Evolutionary conservation across 2,797 vertebrate species (phyloP), one percentile per base, ranked within the genome.

Genomic region (Huso huso): DNA sequence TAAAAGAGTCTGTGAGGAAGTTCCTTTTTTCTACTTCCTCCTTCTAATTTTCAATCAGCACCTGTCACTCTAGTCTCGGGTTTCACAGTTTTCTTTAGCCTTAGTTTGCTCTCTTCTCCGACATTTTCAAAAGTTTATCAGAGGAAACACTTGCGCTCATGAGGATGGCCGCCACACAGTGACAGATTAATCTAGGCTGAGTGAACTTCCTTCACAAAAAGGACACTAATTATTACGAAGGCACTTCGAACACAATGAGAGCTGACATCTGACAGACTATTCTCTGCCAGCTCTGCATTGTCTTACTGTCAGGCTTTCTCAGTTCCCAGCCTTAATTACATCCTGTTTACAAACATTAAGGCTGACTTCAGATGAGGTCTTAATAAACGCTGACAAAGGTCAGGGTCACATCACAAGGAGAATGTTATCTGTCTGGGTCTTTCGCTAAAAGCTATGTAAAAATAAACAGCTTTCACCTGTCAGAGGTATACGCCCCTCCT

Each of bases 271-370:
- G 87, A 89, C 92, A 90, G 88, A 85, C 88, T 79, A 75, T 85
- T 87, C 79, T 86, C 83, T 84, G 88, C 87, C 88, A 88, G 82
- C 86, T 82, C 79, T 67, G 72, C 88, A 89, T 90, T 90, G 88
- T 90, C 89, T 90, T 90, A 88, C 83, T 89, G 87, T 95, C 91
- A 91, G 90, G 86, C 89, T 80, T 72, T 86, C 85, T 89, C 83
- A 87, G 90, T 93, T 93, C 93, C 90, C 89, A 90, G 89, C 89
- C 90, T 95, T 93, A 94, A 95, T 94, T 92, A 94, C 92, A 91
- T 96, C 94, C 95, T 97, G 95, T 98, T 96, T 97, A 95, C 93
- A 93, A 95, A 93, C 88, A 93, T 87, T 86, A 89, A 82, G 78
- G 83, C 82, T 86, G 85, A 89, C 88, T 91, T 91, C 89, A 90